Base-by-base conservation (phyloP, 35 echinoderm and acorn worm genomes). In the Apostichopus parvimensis region DNA sequence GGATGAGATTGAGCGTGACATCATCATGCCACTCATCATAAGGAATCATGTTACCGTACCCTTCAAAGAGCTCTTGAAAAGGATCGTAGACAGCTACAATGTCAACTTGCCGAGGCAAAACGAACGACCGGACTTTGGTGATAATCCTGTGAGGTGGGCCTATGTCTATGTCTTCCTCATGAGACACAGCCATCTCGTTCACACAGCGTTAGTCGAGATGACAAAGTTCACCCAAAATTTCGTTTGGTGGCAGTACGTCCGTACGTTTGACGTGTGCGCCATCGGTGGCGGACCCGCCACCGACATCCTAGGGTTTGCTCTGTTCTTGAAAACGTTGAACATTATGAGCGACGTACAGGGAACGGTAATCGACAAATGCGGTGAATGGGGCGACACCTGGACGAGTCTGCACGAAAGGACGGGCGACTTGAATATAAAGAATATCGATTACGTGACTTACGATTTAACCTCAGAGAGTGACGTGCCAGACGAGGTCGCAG, bases 91-190 rank as follows among this genome's bases (percentile, higher is more conserved):
- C 65, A 87, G 24, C 14, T 87, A 87, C 58, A 87, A 87, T 52
- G 58, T 58, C 14, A 10, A 68, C 56, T 72, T 87, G 28, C 7
- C 55, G 24, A 28, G 13, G 17, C 18, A 71, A 65, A 34, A 4
- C 1, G 59, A 87, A 13, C 57, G 85, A 18, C 18, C 68, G 9
- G 65, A 87, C 18, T 87, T 87, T 55, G 7, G 23, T 87, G n/a
- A 87, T 8, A 20, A 17, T 25, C 26, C 58, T 8, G 68, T 25
- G 20, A 71, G 85, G 22, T 87, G 85, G 85, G 57, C 85, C 56
- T 87, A 87, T 71, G 85, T 87, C 12, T 87, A 87, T 72, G 85
- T 87, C 58, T 87, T 87, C 20, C 23, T 87, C 1, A 87, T 87
- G 84, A 70, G 84, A 71, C 84, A 87, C 64, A 87, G 84, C 58